Evolutionary conservation across 2,888 invertebrate genomes (phyloP).

Genomic region (Nebria salina): DNA sequence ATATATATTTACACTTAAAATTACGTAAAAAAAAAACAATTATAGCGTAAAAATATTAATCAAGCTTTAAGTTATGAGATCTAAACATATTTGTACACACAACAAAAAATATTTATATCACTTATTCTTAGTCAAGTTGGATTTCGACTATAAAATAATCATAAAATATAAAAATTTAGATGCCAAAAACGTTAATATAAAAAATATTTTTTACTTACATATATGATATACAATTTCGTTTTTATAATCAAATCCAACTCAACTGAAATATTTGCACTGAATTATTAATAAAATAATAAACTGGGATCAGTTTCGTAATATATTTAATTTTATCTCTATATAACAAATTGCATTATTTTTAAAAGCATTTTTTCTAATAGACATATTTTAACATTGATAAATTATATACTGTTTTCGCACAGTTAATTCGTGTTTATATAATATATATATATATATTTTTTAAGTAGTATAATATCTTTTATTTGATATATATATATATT

Average conservation of each 20-base stretch:
- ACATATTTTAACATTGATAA: neutral
- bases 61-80: neutral
- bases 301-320: neutral
- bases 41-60: constrained; percentile 1
- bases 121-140: neutral
- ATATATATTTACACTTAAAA: neutral
- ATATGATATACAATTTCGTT: neutral
- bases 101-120: neutral
- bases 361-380: neutral
- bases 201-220: neutral
- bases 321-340: neutral
- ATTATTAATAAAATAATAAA: neutral
- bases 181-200: neutral
- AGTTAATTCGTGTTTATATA: neutral
- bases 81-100: neutral
- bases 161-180: neutral
- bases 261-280: constrained; percentile 1
- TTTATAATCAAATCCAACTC: neutral
- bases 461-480: neutral
- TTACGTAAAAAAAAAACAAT: neutral
- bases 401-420: constrained; percentile 1
- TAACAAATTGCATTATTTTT: constrained; percentile 1
- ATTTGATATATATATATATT: neutral
- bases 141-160: neutral
- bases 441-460: neutral